Conservation (phyloP, 2,113 vertebrate genomes). For the Okapia johnstoni region DNA sequence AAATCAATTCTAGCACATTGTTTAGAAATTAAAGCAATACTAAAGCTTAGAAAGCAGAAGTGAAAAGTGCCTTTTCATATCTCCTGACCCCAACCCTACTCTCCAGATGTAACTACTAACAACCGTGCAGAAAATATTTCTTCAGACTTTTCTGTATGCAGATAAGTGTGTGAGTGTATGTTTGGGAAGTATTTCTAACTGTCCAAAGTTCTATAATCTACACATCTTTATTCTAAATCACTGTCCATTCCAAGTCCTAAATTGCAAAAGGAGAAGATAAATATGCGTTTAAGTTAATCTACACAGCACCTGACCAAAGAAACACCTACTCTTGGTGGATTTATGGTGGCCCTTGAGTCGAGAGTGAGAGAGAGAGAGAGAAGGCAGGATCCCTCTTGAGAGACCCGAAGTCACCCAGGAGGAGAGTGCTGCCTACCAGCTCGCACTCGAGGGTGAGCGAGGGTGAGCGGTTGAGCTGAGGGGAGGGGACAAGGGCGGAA, state of each 20-base stretch:
- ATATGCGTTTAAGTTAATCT: not conserved
- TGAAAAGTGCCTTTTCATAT: not conserved
- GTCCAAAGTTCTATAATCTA: not conserved
- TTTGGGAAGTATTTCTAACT: not conserved
- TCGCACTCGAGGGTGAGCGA: not conserved
- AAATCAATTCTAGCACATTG: not conserved
- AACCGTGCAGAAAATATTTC: not conserved
- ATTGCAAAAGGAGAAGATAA: not conserved
- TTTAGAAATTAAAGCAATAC: not conserved
- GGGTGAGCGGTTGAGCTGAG: constrained; percentile 15
- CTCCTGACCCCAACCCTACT: not conserved
- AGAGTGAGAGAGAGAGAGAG: not conserved
- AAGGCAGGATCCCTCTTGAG: not conserved
- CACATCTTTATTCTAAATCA: not conserved
- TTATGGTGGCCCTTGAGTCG: not conserved
- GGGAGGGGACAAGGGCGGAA: constrained; percentile 64
- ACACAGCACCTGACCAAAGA: not conserved
- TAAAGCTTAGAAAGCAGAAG: not conserved
- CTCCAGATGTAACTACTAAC: not conserved
- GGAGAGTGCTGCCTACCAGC: not conserved
- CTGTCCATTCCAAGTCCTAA: not conserved
- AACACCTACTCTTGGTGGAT: not conserved
- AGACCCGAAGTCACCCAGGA: not conserved
- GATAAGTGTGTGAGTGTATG: not conserved
- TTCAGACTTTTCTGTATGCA: not conserved